Conservation (phyloP, 2,113 vertebrate genomes). For the human (Homo sapiens) region DNA sequence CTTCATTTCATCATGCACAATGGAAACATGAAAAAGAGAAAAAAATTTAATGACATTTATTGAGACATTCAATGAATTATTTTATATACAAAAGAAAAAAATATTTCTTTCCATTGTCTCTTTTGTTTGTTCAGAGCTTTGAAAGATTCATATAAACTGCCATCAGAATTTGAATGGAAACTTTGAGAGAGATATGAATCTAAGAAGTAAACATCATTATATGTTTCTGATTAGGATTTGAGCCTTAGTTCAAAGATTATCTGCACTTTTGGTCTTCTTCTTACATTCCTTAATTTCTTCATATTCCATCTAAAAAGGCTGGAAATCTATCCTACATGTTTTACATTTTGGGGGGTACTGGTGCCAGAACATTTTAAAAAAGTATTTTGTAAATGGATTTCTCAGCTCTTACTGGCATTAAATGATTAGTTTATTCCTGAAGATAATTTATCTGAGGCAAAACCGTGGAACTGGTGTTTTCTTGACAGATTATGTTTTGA, state of each 20-base stretch:
- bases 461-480: background rate
- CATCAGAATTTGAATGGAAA: background rate
- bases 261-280: background rate
- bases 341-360: background rate
- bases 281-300: slow-evolving; percentile 15
- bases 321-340: background rate
- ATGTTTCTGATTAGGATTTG: background rate
- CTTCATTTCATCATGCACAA: slow-evolving; percentile 83
- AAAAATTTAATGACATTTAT: slow-evolving; percentile 14
- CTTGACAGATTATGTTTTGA: slow-evolving; percentile 20
- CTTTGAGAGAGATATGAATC: background rate
- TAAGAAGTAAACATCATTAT: background rate
- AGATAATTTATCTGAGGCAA: background rate
- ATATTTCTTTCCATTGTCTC: background rate
- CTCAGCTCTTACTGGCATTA: background rate
- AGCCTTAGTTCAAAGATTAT: background rate
- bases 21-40: slow-evolving; percentile 67
- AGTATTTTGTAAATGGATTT: slow-evolving; percentile 39
- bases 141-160: slow-evolving; percentile 7
- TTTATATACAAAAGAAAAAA: background rate
- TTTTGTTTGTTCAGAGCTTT: slow-evolving; percentile 5
- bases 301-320: background rate
- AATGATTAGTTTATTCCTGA: background rate
- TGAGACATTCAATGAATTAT: slow-evolving; percentile 25
- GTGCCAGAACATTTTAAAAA: background rate